Conservation (phyloP, 2,797 vertebrate genomes). For the Urosaurus nigricauda region DNA sequence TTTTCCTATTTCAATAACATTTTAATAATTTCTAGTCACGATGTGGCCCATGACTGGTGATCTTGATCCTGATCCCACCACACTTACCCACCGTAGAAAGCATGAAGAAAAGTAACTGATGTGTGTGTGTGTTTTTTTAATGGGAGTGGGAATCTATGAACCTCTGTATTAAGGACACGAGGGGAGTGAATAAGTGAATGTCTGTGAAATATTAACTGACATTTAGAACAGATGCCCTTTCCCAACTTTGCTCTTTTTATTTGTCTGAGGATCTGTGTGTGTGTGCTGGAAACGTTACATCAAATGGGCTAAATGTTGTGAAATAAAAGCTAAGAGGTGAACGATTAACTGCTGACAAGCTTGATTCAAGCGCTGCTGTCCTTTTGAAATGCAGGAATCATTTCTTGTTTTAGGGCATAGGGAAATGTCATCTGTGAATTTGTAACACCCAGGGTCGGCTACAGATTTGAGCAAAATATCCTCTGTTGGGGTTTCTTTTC, state of each 20-base stretch:
- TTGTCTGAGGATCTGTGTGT: neutral
- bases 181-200: neutral
- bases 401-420: neutral
- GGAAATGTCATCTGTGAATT: neutral
- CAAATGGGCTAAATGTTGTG: slow-evolving; percentile 14
- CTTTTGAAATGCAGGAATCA: neutral
- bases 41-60: too few species aligned
- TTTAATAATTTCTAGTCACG: too few species aligned
- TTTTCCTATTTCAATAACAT: too few species aligned
- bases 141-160: neutral
- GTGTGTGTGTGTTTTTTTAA: neutral
- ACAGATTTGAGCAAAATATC: neutral
- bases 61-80: too few species aligned
- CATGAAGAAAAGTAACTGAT: neutral
- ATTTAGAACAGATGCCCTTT: slow-evolving; percentile 5
- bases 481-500: too few species aligned
- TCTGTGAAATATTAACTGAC: slow-evolving; percentile 36
- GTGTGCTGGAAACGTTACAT: neutral
- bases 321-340: slow-evolving; percentile 5
- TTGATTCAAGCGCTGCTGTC: too few species aligned
- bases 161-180: neutral
- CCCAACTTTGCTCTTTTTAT: neutral
- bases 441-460: neutral
- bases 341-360: neutral
- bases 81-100: neutral